These are phyloP conservation scores for Cherax quadricarinatus DNA, from an alignment of 1,140 invertebrate genomes.

Conservation along the genomic window DNA sequence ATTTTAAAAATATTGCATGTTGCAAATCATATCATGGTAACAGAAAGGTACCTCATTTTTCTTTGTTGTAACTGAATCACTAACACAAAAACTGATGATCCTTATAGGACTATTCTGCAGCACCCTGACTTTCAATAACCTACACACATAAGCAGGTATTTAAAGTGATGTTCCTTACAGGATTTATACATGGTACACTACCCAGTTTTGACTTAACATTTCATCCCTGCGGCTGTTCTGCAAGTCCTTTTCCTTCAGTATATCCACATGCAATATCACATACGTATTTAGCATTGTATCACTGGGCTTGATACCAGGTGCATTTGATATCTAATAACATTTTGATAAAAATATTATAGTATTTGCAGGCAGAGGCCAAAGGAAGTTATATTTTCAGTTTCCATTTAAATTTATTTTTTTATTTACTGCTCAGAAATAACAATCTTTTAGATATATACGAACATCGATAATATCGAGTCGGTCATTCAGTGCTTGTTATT, in stretches of 20 bases:
- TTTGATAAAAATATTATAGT: slow-evolving; percentile 18
- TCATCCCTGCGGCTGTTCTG: not conserved
- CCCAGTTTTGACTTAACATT: not conserved
- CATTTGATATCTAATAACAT: not conserved
- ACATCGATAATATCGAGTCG: not conserved
- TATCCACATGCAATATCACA: not conserved
- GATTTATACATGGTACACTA: not conserved
- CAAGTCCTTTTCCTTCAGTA: not conserved
- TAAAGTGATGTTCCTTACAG: not conserved
- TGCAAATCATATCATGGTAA: not conserved
- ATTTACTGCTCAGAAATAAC: not conserved
- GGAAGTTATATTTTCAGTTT: not conserved
- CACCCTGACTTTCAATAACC: too few species aligned
- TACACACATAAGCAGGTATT: not conserved
- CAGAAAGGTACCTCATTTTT: not conserved
- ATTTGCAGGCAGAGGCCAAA: not conserved
- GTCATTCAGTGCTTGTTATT: not conserved
- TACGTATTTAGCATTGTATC: slow-evolving; percentile 28
- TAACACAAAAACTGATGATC: not conserved
- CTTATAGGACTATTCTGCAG: not conserved
- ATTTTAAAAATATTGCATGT: not conserved
- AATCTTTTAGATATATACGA: not conserved
- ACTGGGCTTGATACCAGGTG: not conserved
- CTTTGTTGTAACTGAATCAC: not conserved
- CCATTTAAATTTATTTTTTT: not conserved